These are phyloP conservation scores for Sternotherus odoratus DNA, from an alignment of 2,797 vertebrate genomes.

Conservation along the genomic window DNA sequence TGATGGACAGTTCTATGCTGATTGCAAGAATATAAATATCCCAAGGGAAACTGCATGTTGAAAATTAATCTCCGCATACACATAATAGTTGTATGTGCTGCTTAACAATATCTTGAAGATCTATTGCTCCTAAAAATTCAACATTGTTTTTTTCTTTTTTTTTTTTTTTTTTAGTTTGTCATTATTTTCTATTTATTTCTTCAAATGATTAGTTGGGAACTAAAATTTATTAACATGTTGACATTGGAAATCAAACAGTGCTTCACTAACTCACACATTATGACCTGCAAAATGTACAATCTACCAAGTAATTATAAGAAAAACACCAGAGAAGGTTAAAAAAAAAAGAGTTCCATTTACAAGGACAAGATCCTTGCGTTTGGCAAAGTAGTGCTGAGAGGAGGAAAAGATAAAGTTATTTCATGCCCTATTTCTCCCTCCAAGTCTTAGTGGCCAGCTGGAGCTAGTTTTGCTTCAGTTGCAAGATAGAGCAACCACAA, in stretches of 20 bases:
- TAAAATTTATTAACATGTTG: not conserved
- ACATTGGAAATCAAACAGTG: conserved; percentile 1
- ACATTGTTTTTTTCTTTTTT: conserved; percentile 33
- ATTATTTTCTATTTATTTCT: conserved; percentile 55
- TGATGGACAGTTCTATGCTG: conserved; percentile 85
- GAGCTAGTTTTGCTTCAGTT: not conserved
- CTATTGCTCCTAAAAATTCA: conserved; percentile 65
- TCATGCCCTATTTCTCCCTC: not conserved
- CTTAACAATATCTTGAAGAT: conserved; percentile 74
- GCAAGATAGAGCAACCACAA: not conserved
- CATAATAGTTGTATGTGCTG: conserved; percentile 78
- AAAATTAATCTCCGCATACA: conserved; percentile 83
- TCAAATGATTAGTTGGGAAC: conserved; percentile 37
- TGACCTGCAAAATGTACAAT: not conserved
- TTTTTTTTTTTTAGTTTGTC: conserved; percentile 44
- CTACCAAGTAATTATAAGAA: not conserved
- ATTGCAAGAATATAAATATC: conserved; percentile 86
- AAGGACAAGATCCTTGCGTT: not conserved
- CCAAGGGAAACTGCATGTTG: conserved; percentile 79
- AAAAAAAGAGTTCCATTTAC: not conserved
- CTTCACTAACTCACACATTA: not conserved
- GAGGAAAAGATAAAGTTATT: not conserved
- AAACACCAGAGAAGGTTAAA: not conserved
- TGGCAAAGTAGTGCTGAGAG: not conserved
- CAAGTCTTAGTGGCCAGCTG: not conserved